A percentile compares a stretch with the other conserved stretches of the same genome.
Conservation (phyloP, 2,113 vertebrate species). For the Neolamprologus hecqui region DNA sequence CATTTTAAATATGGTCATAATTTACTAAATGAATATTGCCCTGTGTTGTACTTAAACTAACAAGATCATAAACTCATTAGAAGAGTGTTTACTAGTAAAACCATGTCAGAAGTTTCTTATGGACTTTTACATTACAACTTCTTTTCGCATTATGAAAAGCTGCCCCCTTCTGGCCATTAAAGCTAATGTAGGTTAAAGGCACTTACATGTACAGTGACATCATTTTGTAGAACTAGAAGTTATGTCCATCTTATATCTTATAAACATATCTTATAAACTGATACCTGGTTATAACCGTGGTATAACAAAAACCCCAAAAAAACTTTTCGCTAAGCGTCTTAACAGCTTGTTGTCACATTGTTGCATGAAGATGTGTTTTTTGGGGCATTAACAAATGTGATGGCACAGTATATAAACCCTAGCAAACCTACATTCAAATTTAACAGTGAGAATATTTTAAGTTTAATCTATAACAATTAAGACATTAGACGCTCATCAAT, state of each 20-base stretch:
- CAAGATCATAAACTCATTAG: background rate
- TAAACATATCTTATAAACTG: background rate
- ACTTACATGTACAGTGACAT: background rate
- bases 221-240: background rate
- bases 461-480: background rate
- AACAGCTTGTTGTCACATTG: background rate
- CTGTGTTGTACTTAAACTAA: background rate
- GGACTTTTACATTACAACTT: background rate
- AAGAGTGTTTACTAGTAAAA: background rate
- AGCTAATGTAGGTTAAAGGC: background rate
- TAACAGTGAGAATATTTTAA: background rate
- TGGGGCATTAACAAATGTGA: background rate
- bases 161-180: background rate
- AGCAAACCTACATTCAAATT: background rate
- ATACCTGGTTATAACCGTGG: background rate
- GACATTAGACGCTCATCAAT: background rate
- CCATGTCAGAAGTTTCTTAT: background rate
- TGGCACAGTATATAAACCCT: background rate
- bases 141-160: background rate
- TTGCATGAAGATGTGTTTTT: background rate
- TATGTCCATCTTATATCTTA: background rate
- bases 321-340: accelerated
- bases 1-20: background rate
- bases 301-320: accelerated
- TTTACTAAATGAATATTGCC: background rate